phyloP scores from a whole-genome alignment of 2,797 vertebrate genomes.

The Sebastes melanostomus region DNA sequence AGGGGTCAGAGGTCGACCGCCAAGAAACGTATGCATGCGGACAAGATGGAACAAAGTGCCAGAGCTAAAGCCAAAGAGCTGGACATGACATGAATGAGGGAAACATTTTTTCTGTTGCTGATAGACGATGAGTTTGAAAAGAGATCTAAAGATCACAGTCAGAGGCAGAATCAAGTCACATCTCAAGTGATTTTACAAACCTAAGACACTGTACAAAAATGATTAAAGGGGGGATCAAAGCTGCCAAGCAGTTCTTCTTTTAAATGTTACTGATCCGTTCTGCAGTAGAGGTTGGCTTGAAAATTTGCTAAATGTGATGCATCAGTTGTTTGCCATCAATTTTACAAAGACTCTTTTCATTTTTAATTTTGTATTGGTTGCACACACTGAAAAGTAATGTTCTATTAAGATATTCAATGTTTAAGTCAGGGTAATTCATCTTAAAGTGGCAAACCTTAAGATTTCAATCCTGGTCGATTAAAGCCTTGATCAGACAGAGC shows the following conservation, averaged over 20 bases:
- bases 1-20: background rate
- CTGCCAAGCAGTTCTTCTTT: background rate
- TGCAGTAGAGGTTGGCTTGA: background rate
- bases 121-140: background rate
- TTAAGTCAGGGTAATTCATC: background rate
- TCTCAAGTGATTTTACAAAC: background rate
- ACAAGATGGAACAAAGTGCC: background rate
- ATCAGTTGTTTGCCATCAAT: background rate
- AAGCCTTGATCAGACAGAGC: too few relatives aligned
- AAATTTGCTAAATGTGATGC: background rate
- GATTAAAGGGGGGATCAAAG: background rate
- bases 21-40: background rate
- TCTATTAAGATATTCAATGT: background rate
- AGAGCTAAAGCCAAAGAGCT: slow-evolving; percentile 5
- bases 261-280: background rate
- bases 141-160: background rate
- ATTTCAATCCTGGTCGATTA: too few relatives aligned
- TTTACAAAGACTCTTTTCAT: background rate
- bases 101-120: background rate
- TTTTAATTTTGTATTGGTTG: background rate
- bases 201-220: background rate
- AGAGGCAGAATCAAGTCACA: background rate
- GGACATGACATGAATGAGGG: background rate
- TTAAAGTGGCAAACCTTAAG: background rate
- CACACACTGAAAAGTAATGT: background rate